Evolutionary conservation across 92 coral and sea anemone species (phyloP).

Genomic region (Pocillopora grandis): DNA sequence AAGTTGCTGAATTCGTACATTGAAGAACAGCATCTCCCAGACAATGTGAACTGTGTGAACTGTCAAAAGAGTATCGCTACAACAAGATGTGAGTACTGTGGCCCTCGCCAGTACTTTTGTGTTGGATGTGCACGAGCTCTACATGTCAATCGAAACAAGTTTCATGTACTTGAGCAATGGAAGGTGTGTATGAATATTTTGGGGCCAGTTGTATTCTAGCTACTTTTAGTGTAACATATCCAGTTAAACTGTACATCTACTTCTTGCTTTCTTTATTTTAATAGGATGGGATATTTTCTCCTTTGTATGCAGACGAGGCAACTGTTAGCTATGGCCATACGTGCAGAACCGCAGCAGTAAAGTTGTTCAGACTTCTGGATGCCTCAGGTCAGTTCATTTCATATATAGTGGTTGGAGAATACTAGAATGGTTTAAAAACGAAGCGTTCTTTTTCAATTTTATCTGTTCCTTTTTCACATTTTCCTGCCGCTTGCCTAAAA

Average conservation of each 20-base stretch:
- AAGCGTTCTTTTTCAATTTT: background rate
- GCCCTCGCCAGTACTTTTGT: slow-evolving; percentile 63
- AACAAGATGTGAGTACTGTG: slow-evolving; percentile 59
- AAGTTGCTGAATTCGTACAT: slow-evolving; percentile 21
- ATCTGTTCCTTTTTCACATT: background rate
- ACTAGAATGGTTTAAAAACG: background rate
- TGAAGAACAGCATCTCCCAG: slow-evolving; percentile 39
- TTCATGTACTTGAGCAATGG: slow-evolving; percentile 66
- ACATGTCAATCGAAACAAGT: slow-evolving; percentile 51
- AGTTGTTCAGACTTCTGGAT: slow-evolving; percentile 52
- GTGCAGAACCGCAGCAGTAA: slow-evolving; percentile 23
- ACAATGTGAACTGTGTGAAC: slow-evolving; percentile 23
- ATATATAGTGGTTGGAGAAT: background rate
- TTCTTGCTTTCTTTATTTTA: background rate
- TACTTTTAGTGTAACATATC: slow-evolving; percentile 1
- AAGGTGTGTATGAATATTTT: slow-evolving; percentile 30
- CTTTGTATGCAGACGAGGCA: slow-evolving; percentile 34
- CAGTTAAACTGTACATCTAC: background rate
- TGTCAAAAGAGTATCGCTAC: slow-evolving; percentile 33
- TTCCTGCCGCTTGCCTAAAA: background rate
- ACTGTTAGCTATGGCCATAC: slow-evolving; percentile 48
- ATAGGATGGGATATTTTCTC: slow-evolving; percentile 45
- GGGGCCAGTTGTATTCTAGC: slow-evolving; percentile 3
- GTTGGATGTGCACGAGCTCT: slow-evolving; percentile 35
- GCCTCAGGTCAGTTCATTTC: slow-evolving; percentile 44